Evolutionary conservation across 2,888 invertebrate species (phyloP).

Genomic region (Agrochola litura): DNA sequence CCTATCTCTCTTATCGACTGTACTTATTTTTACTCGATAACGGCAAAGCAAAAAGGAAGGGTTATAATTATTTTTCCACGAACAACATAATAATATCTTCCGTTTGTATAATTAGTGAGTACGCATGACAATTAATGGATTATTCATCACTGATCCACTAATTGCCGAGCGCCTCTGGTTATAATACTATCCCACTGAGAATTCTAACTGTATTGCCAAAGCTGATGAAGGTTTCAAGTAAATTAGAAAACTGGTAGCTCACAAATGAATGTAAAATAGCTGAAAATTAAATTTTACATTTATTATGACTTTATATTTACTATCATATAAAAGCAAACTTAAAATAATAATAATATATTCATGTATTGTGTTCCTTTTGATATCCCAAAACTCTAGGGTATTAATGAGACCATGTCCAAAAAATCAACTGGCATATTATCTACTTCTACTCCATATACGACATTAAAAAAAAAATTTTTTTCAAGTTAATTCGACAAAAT

Average conservation of each 20-base stretch:
- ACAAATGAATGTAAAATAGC: neutral
- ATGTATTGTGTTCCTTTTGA: too few relatives aligned
- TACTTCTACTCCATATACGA: too few relatives aligned
- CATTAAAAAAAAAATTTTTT: too few relatives aligned
- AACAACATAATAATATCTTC: neutral
- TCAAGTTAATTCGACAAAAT: too few relatives aligned
- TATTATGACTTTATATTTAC: too few relatives aligned
- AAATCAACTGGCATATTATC: too few relatives aligned
- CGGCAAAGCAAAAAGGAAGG: too few relatives aligned
- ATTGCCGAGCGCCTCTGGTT: constrained; percentile 29
- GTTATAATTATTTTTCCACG: too few relatives aligned
- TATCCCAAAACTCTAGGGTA: too few relatives aligned
- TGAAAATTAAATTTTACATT: neutral
- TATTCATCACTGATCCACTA: constrained; percentile 35
- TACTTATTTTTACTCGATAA: neutral
- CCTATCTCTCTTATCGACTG: neutral
- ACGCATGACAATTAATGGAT: constrained; percentile 3
- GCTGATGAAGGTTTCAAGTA: constrained; percentile 7
- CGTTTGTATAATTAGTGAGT: constrained; percentile 2
- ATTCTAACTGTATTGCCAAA: constrained; percentile 17
- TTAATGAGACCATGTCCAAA: too few relatives aligned
- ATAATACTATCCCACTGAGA: constrained; percentile 28
- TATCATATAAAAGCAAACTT: too few relatives aligned
- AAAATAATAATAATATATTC: too few relatives aligned
- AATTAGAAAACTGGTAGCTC: neutral